phyloP scores from a whole-genome alignment of 2,888 invertebrate genomes.

The Agrotis segetum region DNA sequence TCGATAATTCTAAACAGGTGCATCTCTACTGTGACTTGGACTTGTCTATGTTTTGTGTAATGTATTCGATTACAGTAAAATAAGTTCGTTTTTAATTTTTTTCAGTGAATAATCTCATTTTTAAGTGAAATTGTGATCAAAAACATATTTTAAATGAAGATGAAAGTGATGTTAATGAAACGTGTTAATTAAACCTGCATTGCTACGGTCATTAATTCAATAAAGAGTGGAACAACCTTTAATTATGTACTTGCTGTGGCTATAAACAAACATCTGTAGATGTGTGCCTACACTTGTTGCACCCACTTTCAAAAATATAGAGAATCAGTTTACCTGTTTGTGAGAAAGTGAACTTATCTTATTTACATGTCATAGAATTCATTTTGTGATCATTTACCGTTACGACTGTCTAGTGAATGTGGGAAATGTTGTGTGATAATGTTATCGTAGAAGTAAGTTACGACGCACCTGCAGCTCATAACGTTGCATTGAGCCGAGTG shows the following conservation, averaged over 20 bases:
- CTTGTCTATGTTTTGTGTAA: constrained; percentile 58
- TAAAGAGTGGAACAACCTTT: constrained; percentile 70
- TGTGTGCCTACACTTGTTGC: constrained; percentile 80
- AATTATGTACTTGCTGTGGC: constrained; percentile 60
- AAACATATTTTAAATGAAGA: constrained; percentile 13
- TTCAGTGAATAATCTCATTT: constrained; percentile 31
- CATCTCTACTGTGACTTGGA: constrained; percentile 50
- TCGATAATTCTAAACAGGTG: constrained; percentile 43
- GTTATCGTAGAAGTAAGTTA: constrained; percentile 79
- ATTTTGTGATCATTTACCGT: constrained; percentile 84
- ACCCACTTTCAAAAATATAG: constrained; percentile 85
- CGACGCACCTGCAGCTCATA: constrained; percentile 87
- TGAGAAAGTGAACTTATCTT: constrained; percentile 84
- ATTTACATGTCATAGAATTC: constrained; percentile 75
- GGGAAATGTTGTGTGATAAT: constrained; percentile 81
- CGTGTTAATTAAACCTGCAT: constrained; percentile 31
- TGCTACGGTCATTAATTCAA: constrained; percentile 64
- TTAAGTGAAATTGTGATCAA: constrained; percentile 21
- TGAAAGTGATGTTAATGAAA: background rate
- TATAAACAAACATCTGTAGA: constrained; percentile 80
- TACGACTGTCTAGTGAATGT: constrained; percentile 77
- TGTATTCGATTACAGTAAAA: constrained; percentile 47
- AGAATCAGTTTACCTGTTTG: constrained; percentile 78
- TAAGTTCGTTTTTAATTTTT: constrained; percentile 46
- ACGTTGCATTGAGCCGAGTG: constrained; percentile 75